Conservation (phyloP, 2,797 vertebrate genomes). For the Sebastes nivosus region DNA sequence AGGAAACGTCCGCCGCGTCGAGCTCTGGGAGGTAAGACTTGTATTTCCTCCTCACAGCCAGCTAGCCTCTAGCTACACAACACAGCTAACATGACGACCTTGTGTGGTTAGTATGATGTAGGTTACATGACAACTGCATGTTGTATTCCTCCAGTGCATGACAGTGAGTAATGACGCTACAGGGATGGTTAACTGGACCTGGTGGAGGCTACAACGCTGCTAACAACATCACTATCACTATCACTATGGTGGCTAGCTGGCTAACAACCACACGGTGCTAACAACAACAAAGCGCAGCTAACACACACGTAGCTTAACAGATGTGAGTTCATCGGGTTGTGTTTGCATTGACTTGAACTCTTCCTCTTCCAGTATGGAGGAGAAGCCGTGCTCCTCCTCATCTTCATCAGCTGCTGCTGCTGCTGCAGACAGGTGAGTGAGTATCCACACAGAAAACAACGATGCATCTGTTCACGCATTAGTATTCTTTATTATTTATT, state of each 20-base stretch:
- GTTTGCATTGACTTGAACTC: neutral
- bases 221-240: too few species aligned
- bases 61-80: constrained; percentile 36
- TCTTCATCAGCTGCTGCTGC: constrained; percentile 49
- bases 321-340: rapidly evolving
- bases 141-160: rapidly evolving
- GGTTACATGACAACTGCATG: rapidly evolving
- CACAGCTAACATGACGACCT: neutral
- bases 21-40: constrained; percentile 72
- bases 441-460: neutral
- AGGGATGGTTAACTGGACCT: rapidly evolving
- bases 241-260: constrained; percentile 11
- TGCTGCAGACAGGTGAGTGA: constrained; percentile 67
- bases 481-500: too few species aligned
- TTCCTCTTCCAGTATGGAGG: constrained; percentile 71
- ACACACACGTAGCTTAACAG: neutral
- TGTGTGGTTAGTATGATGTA: neutral
- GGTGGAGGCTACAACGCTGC: rapidly evolving
- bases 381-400: constrained; percentile 81
- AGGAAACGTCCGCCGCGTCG: constrained; percentile 76
- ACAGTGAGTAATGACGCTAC: rapidly evolving
- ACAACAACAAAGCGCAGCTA: constrained; percentile 26
- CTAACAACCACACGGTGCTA: constrained; percentile 37
- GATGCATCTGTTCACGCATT: neutral
- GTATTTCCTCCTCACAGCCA: constrained; percentile 16